These are phyloP conservation scores for Andrena cerasifolii DNA, from an alignment of 1,140 invertebrate species.

Conservation along the genomic window DNA sequence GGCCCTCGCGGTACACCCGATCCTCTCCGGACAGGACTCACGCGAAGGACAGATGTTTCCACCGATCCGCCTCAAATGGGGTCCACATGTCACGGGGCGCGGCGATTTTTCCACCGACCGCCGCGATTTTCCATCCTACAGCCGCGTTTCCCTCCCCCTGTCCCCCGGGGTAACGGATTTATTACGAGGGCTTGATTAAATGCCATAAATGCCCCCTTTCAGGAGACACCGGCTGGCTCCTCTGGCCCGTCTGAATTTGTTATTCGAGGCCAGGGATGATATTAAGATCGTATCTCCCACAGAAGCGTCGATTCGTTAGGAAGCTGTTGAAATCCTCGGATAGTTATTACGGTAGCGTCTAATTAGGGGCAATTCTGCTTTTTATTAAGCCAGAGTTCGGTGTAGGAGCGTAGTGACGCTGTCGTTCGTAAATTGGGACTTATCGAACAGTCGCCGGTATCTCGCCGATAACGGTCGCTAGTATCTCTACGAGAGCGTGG, in stretches of 20 bases:
- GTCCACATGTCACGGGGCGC: conserved; percentile 39
- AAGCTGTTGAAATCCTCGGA: background rate
- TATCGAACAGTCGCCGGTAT: background rate
- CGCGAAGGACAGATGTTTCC: conserved; percentile 63
- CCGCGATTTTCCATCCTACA: too few species aligned
- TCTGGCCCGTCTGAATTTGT: too few species aligned
- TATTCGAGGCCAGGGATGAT: background rate
- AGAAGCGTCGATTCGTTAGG: background rate
- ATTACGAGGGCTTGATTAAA: too few species aligned
- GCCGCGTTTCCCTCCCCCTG: too few species aligned
- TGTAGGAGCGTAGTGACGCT: background rate
- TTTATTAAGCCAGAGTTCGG: background rate
- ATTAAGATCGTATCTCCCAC: conserved; percentile 5
- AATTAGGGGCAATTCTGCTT: conserved; percentile 11
- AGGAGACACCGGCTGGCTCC: too few species aligned
- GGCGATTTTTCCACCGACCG: conserved; percentile 38
- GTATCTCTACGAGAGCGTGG: background rate
- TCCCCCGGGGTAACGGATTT: too few species aligned
- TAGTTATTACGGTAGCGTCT: conserved; percentile 1
- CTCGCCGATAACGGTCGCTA: background rate
- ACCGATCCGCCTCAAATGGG: conserved; percentile 28
- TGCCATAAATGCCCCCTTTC: too few species aligned
- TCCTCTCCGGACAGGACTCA: conserved; percentile 36
- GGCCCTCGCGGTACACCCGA: conserved; percentile 30
- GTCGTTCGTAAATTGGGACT: background rate